A percentile compares a stretch with the other conserved stretches of the same genome.
Evolutionary conservation across 2,113 vertebrate genomes (phyloP).

Genomic region (Sinocyclocheilus anophthalmus): DNA sequence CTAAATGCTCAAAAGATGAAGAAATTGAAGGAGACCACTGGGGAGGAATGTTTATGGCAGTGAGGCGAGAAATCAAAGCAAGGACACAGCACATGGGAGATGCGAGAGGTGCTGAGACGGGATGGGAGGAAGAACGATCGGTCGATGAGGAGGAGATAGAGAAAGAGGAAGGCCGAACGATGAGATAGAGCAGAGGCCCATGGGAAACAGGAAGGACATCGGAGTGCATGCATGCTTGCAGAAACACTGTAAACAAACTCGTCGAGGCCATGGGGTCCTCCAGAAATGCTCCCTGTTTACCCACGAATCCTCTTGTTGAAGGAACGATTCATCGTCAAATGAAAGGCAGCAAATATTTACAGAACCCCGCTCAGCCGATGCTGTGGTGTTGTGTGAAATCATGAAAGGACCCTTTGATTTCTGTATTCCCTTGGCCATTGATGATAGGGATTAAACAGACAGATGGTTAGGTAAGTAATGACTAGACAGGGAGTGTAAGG

Average conservation of each 20-base stretch:
- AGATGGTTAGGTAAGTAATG: constrained; percentile 66
- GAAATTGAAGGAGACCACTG: constrained; percentile 56
- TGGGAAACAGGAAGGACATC: constrained; percentile 58
- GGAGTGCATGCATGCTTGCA: constrained; percentile 39
- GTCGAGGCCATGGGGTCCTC: constrained; percentile 42
- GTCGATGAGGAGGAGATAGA: constrained; percentile 56
- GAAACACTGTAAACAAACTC: constrained; percentile 61
- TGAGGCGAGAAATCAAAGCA: constrained; percentile 59
- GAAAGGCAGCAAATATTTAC: constrained; percentile 62
- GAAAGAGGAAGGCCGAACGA: constrained; percentile 42
- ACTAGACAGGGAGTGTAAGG: constrained; percentile 47
- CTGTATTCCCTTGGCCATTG: constrained; percentile 53
- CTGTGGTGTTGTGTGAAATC: constrained; percentile 47
- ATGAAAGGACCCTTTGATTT: constrained; percentile 61
- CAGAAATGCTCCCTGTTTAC: constrained; percentile 54
- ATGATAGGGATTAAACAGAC: constrained; percentile 63
- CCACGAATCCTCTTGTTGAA: constrained; percentile 46
- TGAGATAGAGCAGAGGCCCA: constrained; percentile 46
- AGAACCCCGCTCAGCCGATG: constrained; percentile 44
- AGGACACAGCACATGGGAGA: constrained; percentile 47
- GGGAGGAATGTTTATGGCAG: constrained; percentile 63
- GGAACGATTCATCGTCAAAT: constrained; percentile 47
- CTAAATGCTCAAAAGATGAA: constrained; percentile 60
- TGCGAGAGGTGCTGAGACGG: constrained; percentile 48
- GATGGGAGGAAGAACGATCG: constrained; percentile 42